These are phyloP conservation scores for Pseudomugil gertrudae DNA, from an alignment of 2,797 vertebrate genomes.

Conservation along the genomic window DNA sequence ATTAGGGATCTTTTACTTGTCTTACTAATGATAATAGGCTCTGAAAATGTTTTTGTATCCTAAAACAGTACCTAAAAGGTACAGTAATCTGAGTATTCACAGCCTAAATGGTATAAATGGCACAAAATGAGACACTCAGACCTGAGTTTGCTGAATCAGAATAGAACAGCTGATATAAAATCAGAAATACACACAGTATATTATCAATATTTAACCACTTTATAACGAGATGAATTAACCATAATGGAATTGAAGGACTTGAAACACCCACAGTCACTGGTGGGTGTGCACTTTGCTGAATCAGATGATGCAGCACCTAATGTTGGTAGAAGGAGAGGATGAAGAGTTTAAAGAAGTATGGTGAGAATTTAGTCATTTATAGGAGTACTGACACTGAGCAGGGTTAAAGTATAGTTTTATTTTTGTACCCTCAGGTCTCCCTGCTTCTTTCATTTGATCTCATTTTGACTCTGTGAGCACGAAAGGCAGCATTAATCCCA, in stretches of 20 bases:
- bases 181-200: too few species aligned
- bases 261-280: not conserved
- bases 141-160: not conserved
- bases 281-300: not conserved
- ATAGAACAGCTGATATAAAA: too few species aligned
- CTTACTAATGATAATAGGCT: too few species aligned
- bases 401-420: constrained; percentile 20
- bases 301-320: not conserved
- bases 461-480: constrained; percentile 37
- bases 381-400: constrained; percentile 13
- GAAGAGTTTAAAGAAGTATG: not conserved
- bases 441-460: constrained; percentile 29
- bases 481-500: constrained; percentile 35
- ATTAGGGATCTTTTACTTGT: too few species aligned
- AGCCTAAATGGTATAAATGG: too few species aligned
- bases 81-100: too few species aligned
- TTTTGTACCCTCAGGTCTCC: not conserved
- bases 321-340: not conserved
- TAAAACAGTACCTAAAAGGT: too few species aligned
- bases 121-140: too few species aligned
- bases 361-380: not conserved
- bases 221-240: too few species aligned
- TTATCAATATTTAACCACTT: too few species aligned
- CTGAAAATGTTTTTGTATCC: too few species aligned
- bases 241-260: not conserved